Evolutionary conservation across 2,888 invertebrate species (phyloP), one percentile per base, ranked within the genome.

Genomic region (Thereva unica): DNA sequence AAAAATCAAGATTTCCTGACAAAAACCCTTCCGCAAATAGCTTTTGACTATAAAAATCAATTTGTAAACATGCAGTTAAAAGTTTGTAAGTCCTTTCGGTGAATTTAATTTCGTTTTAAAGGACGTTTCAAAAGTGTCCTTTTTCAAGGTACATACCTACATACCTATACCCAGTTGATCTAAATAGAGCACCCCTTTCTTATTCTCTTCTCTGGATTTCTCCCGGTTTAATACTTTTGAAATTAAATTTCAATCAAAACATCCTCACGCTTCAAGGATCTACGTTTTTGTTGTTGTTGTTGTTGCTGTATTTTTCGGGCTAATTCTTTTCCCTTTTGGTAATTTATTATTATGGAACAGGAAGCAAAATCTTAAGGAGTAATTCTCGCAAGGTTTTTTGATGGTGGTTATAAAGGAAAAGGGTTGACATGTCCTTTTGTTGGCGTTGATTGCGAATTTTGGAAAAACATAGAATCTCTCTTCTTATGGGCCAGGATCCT

Each of bases 201-300:
- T 23, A 23, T 23, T 23, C 23, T 23, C 23, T n/a, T 23, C 23
- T 23, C n/a, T 23, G 23, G 23, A 23, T 23, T 23, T 23, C 23
- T 23, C 23, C 23, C 23, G 53, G 9, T 38, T 38, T 40, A 10
- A 37, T 53, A n/a, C 9, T 53, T 10, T 40, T 53, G n/a, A 53
- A 53, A 53, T 53, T 53, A 40, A 53, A 53, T 53, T 53, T 53
- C 53, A 53, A 53, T 53, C 53, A 53, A 53, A 53, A 53, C 53
- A 53, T 53, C n/a, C 40, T 53, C 38, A 37, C 8, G 53, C 53
- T 38, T 53, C 38, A 53, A n/a, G 53, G 10, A 6, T 38, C 40
- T 23, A 23, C 23, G 23, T 1, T 23, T 23, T 23, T 23, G 23
- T 23, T 23, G 23, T 23, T 23, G 23, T 23, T 23, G 23, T 23